Conservation (phyloP, 2,888 invertebrate species). For the Drosophila mimetica region DNA sequence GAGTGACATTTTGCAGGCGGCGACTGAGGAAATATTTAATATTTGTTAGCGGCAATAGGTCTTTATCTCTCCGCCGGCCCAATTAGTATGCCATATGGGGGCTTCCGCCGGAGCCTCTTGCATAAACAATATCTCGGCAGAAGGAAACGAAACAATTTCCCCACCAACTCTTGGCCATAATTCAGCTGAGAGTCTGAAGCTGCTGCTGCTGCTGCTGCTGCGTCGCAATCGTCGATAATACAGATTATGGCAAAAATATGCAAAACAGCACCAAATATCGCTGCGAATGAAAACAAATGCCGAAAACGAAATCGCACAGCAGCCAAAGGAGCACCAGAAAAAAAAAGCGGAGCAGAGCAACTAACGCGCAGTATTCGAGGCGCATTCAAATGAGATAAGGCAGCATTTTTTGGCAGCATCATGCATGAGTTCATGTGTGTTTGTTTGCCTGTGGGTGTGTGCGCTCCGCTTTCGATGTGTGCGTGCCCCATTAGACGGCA, state of each 20-base stretch:
- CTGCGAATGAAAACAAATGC: slow-evolving; percentile 49
- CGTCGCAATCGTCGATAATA: slow-evolving; percentile 61
- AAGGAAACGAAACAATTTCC: slow-evolving; percentile 29
- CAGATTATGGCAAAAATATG: slow-evolving; percentile 69
- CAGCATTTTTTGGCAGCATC: slow-evolving; percentile 44
- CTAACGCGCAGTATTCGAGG: slow-evolving; percentile 49
- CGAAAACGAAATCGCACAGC: slow-evolving; percentile 36
- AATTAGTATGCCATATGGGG: slow-evolving; percentile 45
- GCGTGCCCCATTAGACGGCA: slow-evolving; percentile 48
- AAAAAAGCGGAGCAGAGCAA: slow-evolving; percentile 27
- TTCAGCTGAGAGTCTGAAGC: slow-evolving; percentile 21
- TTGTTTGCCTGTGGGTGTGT: slow-evolving; percentile 13
- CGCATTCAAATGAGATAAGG: slow-evolving; percentile 59
- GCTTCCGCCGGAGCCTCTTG: slow-evolving; percentile 11
- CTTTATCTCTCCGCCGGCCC: slow-evolving; percentile 12
- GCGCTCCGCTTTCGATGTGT: slow-evolving; percentile 9
- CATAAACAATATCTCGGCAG: slow-evolving; percentile 33
- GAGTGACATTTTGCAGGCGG: slow-evolving; percentile 42
- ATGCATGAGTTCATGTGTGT: slow-evolving; percentile 37
- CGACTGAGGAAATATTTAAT: slow-evolving; percentile 41
- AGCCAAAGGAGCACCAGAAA: slow-evolving; percentile 3
- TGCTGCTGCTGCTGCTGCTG: slow-evolving; percentile 27
- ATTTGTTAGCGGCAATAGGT: slow-evolving; percentile 41
- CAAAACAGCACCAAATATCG: slow-evolving; percentile 51
- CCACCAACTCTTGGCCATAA: slow-evolving; percentile 34